Base-by-base conservation (phyloP, 2,797 vertebrate genomes). In the Tapera naevia region DNA sequence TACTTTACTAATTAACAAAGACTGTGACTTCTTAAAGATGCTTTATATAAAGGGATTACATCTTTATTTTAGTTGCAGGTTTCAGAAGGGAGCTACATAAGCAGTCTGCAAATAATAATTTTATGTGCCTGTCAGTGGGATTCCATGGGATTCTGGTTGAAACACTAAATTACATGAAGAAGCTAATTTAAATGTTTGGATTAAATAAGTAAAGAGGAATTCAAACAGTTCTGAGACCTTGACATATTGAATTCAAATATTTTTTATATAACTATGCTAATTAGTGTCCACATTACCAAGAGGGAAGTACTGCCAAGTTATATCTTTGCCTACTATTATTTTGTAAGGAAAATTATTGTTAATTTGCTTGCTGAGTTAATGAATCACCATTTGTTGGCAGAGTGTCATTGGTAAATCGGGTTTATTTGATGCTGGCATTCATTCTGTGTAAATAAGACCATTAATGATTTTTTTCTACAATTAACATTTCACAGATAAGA, bases 181-280 rank as follows among this genome's bases (percentile, higher is more conserved):
- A 95, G 65, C 54, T 78, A 82, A 92, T 94, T 97, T 97, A 96
- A 97, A 96, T 97, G 96, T 96, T 96, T 96, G 95, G 81, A 92
- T 91, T 94, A 80, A 91, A 75, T 95, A 95, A 60, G 66, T 86
- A 93, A 97, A 96, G 80, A 96, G 28, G 51, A 95, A 72, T 86
- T 81, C 69, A 97, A 96, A 95, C 81, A 95, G 84, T 84, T 89
- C 86, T 54, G 82, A 93, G 75, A 81, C 92, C 84, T 97, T 96
- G 92, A 93, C 62, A 86, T 92, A 91, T 93, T 94, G 80, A 95
- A 78, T 74, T 95, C 87, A 73, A 95, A 87, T 51, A 89, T 85
- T 89, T 92, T 94, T 92, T 65, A 80, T 72, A 82, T 45, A 91
- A 74, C 76, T 80, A 50, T 92, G 72, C 85, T 96, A 97, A 97